Base-by-base conservation (phyloP, 1,140 invertebrate species). In the Archivesica marissinica region DNA sequence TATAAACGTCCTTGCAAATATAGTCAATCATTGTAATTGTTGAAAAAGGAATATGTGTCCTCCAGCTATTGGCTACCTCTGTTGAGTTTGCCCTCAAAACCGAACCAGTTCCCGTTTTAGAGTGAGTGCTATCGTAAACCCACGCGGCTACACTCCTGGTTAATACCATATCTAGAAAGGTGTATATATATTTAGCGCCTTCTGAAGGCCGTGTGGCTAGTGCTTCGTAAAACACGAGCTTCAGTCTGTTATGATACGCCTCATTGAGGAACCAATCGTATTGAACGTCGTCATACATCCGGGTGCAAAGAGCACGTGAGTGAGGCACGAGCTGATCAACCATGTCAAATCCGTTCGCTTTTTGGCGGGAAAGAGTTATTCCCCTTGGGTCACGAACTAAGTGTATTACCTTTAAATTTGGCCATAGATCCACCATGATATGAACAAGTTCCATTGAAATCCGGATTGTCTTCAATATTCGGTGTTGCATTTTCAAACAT, bases 311-410 rank as follows among this genome's bases (percentile, higher is more conserved):
- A 30, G 33, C n/a, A 11, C 20, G n/a, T 0, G 68, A 72, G 50
- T 72, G 68, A 1, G 41, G 7, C 0, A 72, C 68, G 33, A 72
- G 20, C 0, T 72, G 0, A 33, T 23, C 15, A 30, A 28, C 39
- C 39, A 47, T 47, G 4, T n/a, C 23, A 50, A 72, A 72, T 20
- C 17, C 35, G 30, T n/a, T 50, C 4, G 13, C 33, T 3, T 33
- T 28, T 13, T 38, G 39, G 1, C 68, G n/a, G 4, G 68, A 72
- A 33, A 47, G 50, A 47, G 68, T 72, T 44, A 72, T 72, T 7
- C 68, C 68, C 25, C 68, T 72, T 7, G 68, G 68, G n/a, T 72
- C 68, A 17, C 68, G 68, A 30, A 72, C 25, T 33, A 72, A 33
- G 50, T 72, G 41, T 20, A 72, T 30, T 11, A 72, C n/a, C 50